Percentiles rank a stretch among this genome's conserved stretches.
phyloP scores from a whole-genome alignment of 2,797 vertebrate genomes.

The Silurus aristotelis region DNA sequence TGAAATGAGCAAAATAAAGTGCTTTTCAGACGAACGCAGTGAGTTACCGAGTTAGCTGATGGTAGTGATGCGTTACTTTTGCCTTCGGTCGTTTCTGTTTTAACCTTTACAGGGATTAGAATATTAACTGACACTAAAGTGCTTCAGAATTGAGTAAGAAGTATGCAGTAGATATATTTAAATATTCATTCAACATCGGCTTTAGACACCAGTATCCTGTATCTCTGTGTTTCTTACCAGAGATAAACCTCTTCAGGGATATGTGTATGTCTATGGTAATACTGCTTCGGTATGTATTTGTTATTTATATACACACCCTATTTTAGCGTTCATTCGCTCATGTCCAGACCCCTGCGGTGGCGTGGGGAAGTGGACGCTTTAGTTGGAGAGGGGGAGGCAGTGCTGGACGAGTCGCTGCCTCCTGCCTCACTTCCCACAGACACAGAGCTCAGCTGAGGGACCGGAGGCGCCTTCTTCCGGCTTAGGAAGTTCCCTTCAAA shows the following conservation, averaged over 20 bases:
- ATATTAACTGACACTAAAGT: constrained; percentile 22
- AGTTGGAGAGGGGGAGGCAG: constrained; percentile 89
- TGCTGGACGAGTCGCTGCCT: constrained; percentile 84
- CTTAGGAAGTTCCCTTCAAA: constrained; percentile 87
- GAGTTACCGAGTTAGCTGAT: background rate
- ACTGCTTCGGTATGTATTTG: constrained; percentile 1
- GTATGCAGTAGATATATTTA: background rate
- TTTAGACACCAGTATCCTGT: background rate
- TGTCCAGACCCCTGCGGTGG: constrained; percentile 82
- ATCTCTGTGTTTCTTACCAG: background rate
- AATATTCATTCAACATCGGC: constrained; percentile 1
- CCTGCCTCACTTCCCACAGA: constrained; percentile 76
- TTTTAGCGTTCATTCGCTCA: constrained; percentile 66
- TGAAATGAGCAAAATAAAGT: constrained; percentile 38
- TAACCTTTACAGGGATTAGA: background rate
- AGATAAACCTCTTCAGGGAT: background rate
- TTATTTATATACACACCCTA: background rate
- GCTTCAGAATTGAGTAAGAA: background rate
- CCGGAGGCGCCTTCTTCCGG: constrained; percentile 82
- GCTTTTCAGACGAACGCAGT: background rate
- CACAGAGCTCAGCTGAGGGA: constrained; percentile 80
- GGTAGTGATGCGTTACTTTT: background rate
- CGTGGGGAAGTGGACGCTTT: constrained; percentile 87
- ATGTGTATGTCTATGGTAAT: background rate
- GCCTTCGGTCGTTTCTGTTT: background rate